Evolutionary conservation across 2,113 vertebrate genomes (phyloP), one percentile per base, ranked within the genome.

Genomic region (Apeltes quadracus): DNA sequence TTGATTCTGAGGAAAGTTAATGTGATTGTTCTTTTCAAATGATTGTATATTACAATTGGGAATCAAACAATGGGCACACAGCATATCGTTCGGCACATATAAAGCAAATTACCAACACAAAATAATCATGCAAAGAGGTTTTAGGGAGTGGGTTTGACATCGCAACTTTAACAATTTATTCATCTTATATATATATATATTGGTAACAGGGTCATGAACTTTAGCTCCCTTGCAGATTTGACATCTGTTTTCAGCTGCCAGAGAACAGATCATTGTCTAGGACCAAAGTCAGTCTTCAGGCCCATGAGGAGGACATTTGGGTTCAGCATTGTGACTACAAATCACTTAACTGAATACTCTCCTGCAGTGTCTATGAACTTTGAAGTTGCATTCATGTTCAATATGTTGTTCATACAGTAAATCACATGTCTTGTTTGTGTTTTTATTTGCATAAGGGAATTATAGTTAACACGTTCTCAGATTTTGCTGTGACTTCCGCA

Each of bases 31-130:
- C 7, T 34, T 34, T 34, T 34, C 32, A 34, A 34, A 34, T 34
- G 32, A 34, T 34, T 38, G 38, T 61, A 9, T 4, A 27, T 36
- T 20, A 34, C 23, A 61, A 61, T 58, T 51, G 29, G 61, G 23
- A 58, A 46, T 68, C 41, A 63, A 56, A 48, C 20, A 27, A 3
- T 61, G 22, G 59, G 48, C 8, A 38, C 20, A 38, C 29, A 27
- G 22, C 6, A 53, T 39, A 56, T 54, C 23, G 41, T 69, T 51
- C 38, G 7, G 5, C 41, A 20, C 5, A 23, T 43, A 20, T 43
- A 32, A 69, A 48, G 0, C 12, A 61, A 32, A 59, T 57, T 63
- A 66, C 27, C 18, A 36, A 22, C 48, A 61, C 32, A 80, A 54
- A 53, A 56, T 61, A 20, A 39, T 15, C 55, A 34, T 25, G 22